These are phyloP conservation scores for Drosophila hamatofila DNA, from an alignment of 2,888 invertebrate species.

Conservation along the genomic window DNA sequence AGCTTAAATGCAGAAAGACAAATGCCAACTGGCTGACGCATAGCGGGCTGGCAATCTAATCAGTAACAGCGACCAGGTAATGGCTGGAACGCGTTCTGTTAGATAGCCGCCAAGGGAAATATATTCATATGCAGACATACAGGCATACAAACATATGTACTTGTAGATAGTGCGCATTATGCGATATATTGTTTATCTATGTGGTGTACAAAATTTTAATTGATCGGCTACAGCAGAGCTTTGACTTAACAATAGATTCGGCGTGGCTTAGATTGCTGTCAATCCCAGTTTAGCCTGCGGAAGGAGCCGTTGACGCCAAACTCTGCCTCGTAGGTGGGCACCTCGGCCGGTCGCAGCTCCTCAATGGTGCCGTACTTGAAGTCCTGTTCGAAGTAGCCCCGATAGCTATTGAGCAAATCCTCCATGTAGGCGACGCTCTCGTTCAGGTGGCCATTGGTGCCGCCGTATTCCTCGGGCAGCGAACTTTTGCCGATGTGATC, in stretches of 20 bases:
- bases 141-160: background rate
- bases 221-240: slow-evolving; percentile 58
- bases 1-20: slow-evolving; percentile 45
- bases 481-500: slow-evolving; percentile 72
- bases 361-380: slow-evolving; percentile 75
- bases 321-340: slow-evolving; percentile 75
- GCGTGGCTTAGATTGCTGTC: slow-evolving; percentile 21
- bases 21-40: slow-evolving; percentile 20
- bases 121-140: background rate
- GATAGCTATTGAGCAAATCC: slow-evolving; percentile 74
- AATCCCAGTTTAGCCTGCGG: slow-evolving; percentile 74
- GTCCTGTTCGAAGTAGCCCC: slow-evolving; percentile 78
- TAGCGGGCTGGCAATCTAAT: slow-evolving; percentile 37
- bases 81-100: slow-evolving; percentile 24
- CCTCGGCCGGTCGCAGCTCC: slow-evolving; percentile 69
- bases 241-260: slow-evolving; percentile 25
- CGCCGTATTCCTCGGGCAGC: slow-evolving; percentile 81
- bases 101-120: slow-evolving; percentile 20
- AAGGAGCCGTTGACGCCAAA: slow-evolving; percentile 78
- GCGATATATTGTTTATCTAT: slow-evolving; percentile 55
- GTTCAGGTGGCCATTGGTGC: slow-evolving; percentile 74
- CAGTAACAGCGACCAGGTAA: slow-evolving; percentile 19
- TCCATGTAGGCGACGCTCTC: slow-evolving; percentile 81
- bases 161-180: slow-evolving; percentile 52
- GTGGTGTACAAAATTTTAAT: slow-evolving; percentile 54